Conservation (phyloP, 2,888 invertebrate species). For the Steinernema hermaphroditum region DNA sequence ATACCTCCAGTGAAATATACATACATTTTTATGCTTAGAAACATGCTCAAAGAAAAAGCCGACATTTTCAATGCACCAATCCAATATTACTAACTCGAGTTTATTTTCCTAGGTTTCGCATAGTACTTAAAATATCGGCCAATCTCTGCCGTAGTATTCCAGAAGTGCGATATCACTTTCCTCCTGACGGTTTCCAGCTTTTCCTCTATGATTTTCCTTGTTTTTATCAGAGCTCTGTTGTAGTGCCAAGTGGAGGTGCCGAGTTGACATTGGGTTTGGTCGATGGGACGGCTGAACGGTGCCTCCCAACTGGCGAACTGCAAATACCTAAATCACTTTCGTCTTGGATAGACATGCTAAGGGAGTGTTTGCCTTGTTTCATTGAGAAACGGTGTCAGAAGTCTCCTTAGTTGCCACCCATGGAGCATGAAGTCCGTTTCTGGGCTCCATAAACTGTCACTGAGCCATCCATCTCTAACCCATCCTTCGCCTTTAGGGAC, state of each 20-base stretch:
- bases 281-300: neutral
- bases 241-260: neutral
- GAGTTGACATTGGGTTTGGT: neutral
- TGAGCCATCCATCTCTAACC: slow-evolving; percentile 60
- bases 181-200: neutral
- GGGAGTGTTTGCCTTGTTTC: neutral
- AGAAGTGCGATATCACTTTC: neutral
- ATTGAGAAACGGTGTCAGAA: neutral
- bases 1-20: too few relatives aligned
- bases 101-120: neutral
- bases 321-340: neutral
- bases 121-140: neutral
- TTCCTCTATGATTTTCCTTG: neutral
- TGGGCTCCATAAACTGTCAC: slow-evolving; percentile 47
- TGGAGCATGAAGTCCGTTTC: slow-evolving; percentile 58
- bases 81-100: too few relatives aligned
- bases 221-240: neutral
- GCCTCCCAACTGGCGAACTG: neutral
- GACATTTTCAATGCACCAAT: too few relatives aligned
- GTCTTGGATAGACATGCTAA: neutral
- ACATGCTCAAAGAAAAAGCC: too few relatives aligned
- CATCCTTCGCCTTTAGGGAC: slow-evolving; percentile 49
- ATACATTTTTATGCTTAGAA: too few relatives aligned
- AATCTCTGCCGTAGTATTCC: neutral
- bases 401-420: slow-evolving; percentile 45